Percentiles rank a stretch among this genome's conserved stretches.
These are phyloP conservation scores for Apamea monoglypha DNA, from an alignment of 2,888 invertebrate species.

Conservation along the genomic window DNA sequence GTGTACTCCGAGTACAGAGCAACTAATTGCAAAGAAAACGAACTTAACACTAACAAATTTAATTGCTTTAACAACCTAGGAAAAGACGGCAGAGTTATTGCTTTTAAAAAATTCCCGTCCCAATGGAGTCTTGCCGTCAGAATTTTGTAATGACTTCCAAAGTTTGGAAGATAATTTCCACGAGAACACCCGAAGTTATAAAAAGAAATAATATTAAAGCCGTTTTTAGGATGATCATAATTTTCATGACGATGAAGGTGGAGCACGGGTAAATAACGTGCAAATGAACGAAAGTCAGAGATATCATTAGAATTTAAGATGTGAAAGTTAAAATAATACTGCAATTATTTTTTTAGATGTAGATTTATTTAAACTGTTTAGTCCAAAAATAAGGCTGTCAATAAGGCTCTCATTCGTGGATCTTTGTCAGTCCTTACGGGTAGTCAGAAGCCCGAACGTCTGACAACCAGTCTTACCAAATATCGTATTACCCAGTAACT, in stretches of 20 bases:
- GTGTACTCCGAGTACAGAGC: constrained; percentile 13
- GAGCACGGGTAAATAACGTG: constrained; percentile 33
- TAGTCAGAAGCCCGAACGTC: too few species aligned
- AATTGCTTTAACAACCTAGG: constrained; percentile 59
- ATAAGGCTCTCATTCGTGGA: too few species aligned
- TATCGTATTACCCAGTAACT: too few species aligned
- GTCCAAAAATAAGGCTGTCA: background rate
- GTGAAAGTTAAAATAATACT: background rate
- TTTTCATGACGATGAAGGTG: constrained; percentile 54
- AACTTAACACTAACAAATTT: constrained; percentile 55
- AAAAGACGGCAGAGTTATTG: constrained; percentile 57
- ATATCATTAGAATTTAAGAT: constrained; percentile 18
- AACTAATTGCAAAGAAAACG: constrained; percentile 40
- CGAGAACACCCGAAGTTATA: constrained; percentile 53
- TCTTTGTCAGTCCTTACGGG: too few species aligned
- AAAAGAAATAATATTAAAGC: constrained; percentile 60
- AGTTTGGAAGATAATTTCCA: constrained; percentile 61
- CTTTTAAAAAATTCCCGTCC: constrained; percentile 57
- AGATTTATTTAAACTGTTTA: background rate
- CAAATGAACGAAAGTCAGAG: constrained; percentile 8
- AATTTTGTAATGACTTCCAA: constrained; percentile 66
- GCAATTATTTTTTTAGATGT: background rate
- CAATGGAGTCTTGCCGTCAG: constrained; percentile 50
- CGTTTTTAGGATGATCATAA: constrained; percentile 51
- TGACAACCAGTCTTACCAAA: too few species aligned